Base-by-base conservation (phyloP, 2,888 invertebrate genomes). In the Stegana nigrithorax region DNA sequence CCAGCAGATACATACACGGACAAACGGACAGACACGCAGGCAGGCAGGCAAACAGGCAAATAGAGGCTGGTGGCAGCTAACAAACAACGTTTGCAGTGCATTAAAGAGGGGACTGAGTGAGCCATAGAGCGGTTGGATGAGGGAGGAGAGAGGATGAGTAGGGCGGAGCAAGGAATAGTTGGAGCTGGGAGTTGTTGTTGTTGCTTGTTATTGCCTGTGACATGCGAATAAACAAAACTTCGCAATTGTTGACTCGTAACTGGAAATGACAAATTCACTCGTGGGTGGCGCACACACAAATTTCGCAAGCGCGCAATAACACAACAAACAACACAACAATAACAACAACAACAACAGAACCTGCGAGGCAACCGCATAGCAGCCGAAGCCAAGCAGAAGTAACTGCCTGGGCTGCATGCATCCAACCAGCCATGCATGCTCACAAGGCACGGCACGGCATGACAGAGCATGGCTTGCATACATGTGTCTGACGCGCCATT, bases 1-100 rank as follows among this genome's bases (percentile, higher is more conserved):
- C 64, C 64, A 53, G 50, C 53, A 50, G 55, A 47, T 50, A 58
- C 32, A n/a, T 36, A 36, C 47, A 42, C 42, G 25, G 32, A 53
- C 25, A 29, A 32, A 57, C 25, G 12, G 17, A 44, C 17, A 17
- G 12, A 39, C 14, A 17, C 12, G 39, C 5, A 8, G 2, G 39
- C 17, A 6, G n/a, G 17, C 39, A 25, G 47, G 47, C 12, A 36
- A n/a, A n/a, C 12, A 3, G 36, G 4, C 36, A 36, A n/a, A 4
- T n/a, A 7, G 36, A 36, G 36, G 2, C 10, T 3, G 10, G n/a
- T 3, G 36, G 10, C 10, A 36, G 2, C 2, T n/a, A 36, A 36
- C 36, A 36, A n/a, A n/a, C n/a, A n/a, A 36, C n/a, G 36, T 36
- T n/a, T 36, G 36, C n/a, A n/a, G n/a, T n/a, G n/a, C n/a, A n/a